Conservation (phyloP, 2,888 invertebrate species). For the Torymus aiolomorphi region DNA sequence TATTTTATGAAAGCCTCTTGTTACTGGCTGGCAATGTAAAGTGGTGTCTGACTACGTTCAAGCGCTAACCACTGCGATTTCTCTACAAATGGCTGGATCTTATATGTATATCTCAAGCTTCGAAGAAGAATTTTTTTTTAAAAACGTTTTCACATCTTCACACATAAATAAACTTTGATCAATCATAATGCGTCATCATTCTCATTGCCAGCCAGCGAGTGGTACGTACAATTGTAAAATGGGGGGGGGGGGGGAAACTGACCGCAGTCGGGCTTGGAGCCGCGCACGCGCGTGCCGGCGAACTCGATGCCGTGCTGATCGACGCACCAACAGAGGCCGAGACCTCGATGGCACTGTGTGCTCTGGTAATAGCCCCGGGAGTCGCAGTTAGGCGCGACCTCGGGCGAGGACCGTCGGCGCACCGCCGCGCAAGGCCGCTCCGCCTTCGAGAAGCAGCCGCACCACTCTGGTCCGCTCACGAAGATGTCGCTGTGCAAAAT, state of each 20-base stretch:
- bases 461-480: constrained; percentile 88
- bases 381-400: constrained; percentile 84
- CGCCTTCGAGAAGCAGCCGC: constrained; percentile 87
- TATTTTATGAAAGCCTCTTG: too few relatives aligned
- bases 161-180: too few relatives aligned
- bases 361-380: constrained; percentile 90
- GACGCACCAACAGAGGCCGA: constrained; percentile 95
- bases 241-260: constrained; percentile 72
- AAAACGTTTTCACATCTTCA: too few relatives aligned
- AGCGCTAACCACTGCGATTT: too few relatives aligned
- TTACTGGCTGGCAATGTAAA: too few relatives aligned
- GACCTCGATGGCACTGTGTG: constrained; percentile 91
- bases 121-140: too few relatives aligned
- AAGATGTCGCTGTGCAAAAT: constrained; percentile 76
- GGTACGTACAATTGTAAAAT: not conserved
- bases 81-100: too few relatives aligned
- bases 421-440: constrained; percentile 90
- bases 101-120: too few relatives aligned
- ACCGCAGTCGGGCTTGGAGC: constrained; percentile 87
- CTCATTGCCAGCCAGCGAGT: too few relatives aligned
- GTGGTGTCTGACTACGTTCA: too few relatives aligned
- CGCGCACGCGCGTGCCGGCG: constrained; percentile 88
- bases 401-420: constrained; percentile 84
- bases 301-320: constrained; percentile 93
- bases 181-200: too few relatives aligned